A percentile compares a stretch with the other conserved stretches of the same genome.
Evolutionary conservation across 2,797 vertebrate species (phyloP).

Genomic region (Brachymystax lenok): DNA sequence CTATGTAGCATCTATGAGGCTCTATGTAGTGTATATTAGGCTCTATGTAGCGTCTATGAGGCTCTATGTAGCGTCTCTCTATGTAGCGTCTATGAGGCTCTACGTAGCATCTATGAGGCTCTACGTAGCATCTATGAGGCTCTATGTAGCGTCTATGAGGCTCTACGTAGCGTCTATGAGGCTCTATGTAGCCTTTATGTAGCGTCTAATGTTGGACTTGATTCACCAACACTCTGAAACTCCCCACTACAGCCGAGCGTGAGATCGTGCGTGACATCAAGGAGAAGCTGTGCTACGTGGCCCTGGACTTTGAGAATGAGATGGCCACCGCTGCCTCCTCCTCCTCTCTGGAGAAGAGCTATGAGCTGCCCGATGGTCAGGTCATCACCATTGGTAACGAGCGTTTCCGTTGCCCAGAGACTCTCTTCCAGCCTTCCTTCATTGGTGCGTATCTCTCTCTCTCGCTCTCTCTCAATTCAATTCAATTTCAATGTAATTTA

Average conservation of each 20-base stretch:
- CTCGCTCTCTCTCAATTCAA: not conserved
- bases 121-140: too few relatives aligned
- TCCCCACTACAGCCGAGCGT: conserved; percentile 72
- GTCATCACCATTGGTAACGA: conserved; percentile 98
- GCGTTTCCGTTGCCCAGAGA: conserved; percentile 95
- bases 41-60: too few relatives aligned
- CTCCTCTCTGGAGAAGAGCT: conserved; percentile 83
- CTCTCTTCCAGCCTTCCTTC: conserved; percentile 95
- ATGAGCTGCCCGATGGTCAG: conserved; percentile 93
- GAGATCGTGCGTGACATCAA: conserved; percentile 84
- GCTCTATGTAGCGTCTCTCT: too few relatives aligned
- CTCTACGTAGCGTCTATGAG: not conserved
- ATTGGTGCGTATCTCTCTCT: conserved; percentile 76
- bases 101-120: too few relatives aligned
- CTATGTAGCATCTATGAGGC: too few relatives aligned
- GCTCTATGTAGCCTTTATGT: not conserved
- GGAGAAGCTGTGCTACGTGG: conserved; percentile 82
- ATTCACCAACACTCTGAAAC: conserved; percentile 12
- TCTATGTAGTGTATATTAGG: too few relatives aligned
- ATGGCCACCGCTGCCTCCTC: conserved; percentile 83
- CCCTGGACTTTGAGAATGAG: conserved; percentile 83
- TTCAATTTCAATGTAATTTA: too few relatives aligned
- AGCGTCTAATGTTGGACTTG: not conserved
- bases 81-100: too few relatives aligned
- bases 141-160: too few relatives aligned